Percentiles rank a stretch among this genome's conserved stretches.
These are phyloP conservation scores for Oxytorus armatus DNA, from an alignment of 2,888 invertebrate species.

Conservation along the genomic window DNA sequence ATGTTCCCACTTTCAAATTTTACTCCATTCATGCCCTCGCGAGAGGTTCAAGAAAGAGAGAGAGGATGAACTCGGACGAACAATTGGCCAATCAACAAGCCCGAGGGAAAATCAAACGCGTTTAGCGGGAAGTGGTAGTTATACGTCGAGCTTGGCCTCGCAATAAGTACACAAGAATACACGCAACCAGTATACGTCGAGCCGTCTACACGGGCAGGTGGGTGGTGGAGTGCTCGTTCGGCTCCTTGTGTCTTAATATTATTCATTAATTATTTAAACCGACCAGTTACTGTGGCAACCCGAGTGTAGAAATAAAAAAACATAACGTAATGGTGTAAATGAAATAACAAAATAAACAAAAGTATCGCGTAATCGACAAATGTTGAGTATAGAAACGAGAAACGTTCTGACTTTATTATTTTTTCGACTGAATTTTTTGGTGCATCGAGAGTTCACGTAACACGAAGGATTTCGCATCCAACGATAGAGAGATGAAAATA, in stretches of 20 bases:
- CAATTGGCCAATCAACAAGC: slow-evolving; percentile 47
- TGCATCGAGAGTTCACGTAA: slow-evolving; percentile 41
- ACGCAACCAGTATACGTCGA: slow-evolving; percentile 55
- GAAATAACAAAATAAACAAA: neutral
- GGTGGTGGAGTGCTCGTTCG: slow-evolving; percentile 44
- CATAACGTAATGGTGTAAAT: no score
- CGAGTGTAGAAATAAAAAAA: no score
- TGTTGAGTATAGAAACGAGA: neutral
- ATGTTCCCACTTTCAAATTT: neutral
- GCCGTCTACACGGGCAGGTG: slow-evolving; percentile 59
- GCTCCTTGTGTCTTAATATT: neutral
- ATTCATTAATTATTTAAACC: neutral
- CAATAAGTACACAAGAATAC: neutral
- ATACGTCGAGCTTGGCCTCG: neutral
- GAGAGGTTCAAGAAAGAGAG: neutral
- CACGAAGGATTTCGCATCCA: slow-evolving; percentile 1
- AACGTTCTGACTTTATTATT: neutral
- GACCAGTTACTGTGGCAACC: no score
- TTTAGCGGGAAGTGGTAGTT: slow-evolving; percentile 49
- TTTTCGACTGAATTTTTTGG: slow-evolving; percentile 13
- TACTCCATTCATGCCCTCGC: neutral
- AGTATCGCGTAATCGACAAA: neutral
- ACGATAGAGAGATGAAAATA: neutral
- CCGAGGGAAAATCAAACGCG: slow-evolving; percentile 50
- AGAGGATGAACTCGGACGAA: no score